Conservation (phyloP, 1,140 invertebrate species). For the Eubasilissa regina region DNA sequence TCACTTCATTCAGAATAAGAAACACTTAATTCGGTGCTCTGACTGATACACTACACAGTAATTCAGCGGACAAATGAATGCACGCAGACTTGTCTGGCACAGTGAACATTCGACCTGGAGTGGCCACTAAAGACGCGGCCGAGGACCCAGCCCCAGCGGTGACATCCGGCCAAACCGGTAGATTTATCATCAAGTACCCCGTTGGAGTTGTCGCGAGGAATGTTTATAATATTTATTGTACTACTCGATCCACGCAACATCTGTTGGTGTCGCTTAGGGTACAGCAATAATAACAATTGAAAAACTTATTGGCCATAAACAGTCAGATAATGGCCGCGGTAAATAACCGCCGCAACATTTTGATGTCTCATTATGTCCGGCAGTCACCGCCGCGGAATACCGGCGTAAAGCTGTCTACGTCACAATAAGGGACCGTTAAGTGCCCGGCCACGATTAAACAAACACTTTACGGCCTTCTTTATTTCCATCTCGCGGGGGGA, state of each 20-base stretch:
- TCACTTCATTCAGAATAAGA: too few relatives aligned
- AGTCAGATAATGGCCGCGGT: constrained; percentile 15
- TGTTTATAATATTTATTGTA: background rate
- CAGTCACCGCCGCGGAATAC: background rate
- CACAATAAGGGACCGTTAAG: constrained; percentile 20
- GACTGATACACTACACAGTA: too few relatives aligned
- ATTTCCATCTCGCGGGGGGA: constrained; percentile 10
- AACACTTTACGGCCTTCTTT: constrained; percentile 27
- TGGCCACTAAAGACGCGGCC: too few relatives aligned
- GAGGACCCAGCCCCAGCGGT: too few relatives aligned
- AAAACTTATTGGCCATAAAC: constrained; percentile 27
- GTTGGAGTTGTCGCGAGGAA: too few relatives aligned
- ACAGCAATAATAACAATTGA: constrained; percentile 22
- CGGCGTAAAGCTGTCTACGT: constrained; percentile 12
- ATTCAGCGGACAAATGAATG: too few relatives aligned
- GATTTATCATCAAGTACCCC: too few relatives aligned
- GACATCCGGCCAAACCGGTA: too few relatives aligned
- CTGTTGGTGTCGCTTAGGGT: constrained; percentile 2
- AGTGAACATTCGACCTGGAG: too few relatives aligned
- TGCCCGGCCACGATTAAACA: constrained; percentile 28
- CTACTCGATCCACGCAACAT: constrained; percentile 16
- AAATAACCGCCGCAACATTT: constrained; percentile 24
- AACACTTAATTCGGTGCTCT: too few relatives aligned
- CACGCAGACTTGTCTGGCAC: too few relatives aligned
- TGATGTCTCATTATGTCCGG: constrained; percentile 34